Evolutionary conservation across 2,888 invertebrate species (phyloP).

Genomic region (Onchidella celtica): DNA sequence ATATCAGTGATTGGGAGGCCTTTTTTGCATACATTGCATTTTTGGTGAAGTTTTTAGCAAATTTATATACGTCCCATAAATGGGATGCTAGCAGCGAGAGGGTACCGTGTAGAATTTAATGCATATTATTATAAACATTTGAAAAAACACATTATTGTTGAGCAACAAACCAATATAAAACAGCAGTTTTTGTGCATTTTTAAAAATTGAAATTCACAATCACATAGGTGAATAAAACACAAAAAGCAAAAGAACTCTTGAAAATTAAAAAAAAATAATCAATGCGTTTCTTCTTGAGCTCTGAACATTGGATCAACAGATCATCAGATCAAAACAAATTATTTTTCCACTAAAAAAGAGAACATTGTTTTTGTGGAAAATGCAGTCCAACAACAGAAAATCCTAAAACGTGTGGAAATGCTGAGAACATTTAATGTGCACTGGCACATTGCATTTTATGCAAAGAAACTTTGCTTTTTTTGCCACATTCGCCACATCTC

Average conservation of each 20-base stretch:
- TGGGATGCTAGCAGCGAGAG: background rate
- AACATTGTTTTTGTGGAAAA: background rate
- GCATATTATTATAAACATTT: background rate
- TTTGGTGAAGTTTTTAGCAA: background rate
- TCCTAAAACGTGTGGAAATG: background rate
- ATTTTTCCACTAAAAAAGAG: too few species aligned
- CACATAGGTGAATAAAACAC: background rate
- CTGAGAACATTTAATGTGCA: background rate
- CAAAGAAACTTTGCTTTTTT: constrained; percentile 2
- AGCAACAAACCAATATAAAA: too few species aligned
- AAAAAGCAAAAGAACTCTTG: background rate
- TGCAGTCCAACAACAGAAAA: background rate
- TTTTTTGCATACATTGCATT: background rate
- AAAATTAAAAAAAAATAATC: too few species aligned
- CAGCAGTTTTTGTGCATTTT: too few species aligned
- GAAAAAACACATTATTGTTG: too few species aligned
- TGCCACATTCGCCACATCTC: background rate
- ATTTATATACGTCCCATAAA: background rate
- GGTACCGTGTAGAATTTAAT: background rate
- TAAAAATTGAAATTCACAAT: background rate
- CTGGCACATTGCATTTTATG: background rate
- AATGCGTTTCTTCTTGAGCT: too few species aligned
- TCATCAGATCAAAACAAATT: too few species aligned
- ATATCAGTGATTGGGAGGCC: background rate
- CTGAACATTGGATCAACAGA: too few species aligned